phyloP scores from a whole-genome alignment of 1,140 invertebrate species.

The Drosophila burlai region DNA sequence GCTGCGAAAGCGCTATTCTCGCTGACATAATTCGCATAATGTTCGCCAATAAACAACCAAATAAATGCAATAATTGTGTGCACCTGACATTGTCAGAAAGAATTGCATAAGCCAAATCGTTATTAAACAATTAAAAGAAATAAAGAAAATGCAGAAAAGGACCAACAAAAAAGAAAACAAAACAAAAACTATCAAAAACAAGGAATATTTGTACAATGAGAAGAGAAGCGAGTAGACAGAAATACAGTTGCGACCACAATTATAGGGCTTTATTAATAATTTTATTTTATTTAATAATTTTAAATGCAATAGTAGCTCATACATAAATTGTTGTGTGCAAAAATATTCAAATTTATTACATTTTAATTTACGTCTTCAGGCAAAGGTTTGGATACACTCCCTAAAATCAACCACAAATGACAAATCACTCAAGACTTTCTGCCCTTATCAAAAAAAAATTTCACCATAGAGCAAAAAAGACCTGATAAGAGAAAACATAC shows the following conservation, averaged over 20 bases:
- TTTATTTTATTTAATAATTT: too few relatives aligned
- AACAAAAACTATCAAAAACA: slow-evolving; percentile 4
- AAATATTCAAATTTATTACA: too few relatives aligned
- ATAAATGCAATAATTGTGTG: slow-evolving; percentile 48
- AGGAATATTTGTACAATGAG: not conserved
- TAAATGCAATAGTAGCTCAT: not conserved
- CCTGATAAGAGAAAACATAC: slow-evolving; percentile 10
- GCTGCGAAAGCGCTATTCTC: slow-evolving; percentile 7
- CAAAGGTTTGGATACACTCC: not conserved
- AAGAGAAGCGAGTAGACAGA: not conserved
- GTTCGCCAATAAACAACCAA: slow-evolving; percentile 27
- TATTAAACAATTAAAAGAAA: slow-evolving; percentile 54
- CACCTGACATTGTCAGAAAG: slow-evolving; percentile 75
- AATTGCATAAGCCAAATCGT: slow-evolving; percentile 70
- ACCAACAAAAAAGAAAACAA: slow-evolving; percentile 7
- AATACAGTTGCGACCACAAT: not conserved
- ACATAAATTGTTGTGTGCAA: not conserved
- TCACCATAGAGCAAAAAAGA: not conserved
- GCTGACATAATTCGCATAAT: slow-evolving; percentile 68
- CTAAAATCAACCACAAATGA: not conserved
- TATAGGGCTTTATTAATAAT: not conserved
- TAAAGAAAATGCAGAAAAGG: slow-evolving; percentile 1
- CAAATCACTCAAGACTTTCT: not conserved
- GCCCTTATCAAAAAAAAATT: slow-evolving; percentile 15
- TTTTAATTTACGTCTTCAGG: not conserved